Evolutionary conservation across 2,888 invertebrate genomes (phyloP).

Genomic region (Amblyjoppa fuscipennis): DNA sequence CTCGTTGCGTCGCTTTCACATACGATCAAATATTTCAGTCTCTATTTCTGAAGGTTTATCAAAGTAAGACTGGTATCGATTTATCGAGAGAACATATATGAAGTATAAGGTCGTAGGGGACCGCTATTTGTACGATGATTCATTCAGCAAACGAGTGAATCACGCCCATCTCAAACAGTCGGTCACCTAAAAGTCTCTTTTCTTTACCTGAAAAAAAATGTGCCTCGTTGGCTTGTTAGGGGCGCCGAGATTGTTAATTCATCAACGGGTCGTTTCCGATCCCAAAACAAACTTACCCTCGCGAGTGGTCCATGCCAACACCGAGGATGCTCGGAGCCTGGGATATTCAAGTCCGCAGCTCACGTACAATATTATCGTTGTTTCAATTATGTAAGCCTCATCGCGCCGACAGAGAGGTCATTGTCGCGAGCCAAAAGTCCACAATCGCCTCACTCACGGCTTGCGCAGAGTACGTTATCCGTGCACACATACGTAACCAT

Average conservation of each 20-base stretch:
- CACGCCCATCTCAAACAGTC: background rate
- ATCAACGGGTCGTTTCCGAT: conserved; percentile 13
- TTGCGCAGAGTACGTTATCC: conserved; percentile 9
- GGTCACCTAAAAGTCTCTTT: background rate
- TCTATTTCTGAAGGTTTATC: no score
- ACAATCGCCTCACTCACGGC: conserved; percentile 39
- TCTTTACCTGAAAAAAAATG: background rate
- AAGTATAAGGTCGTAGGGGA: background rate
- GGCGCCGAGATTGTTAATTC: conserved; percentile 31
- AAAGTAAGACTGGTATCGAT: background rate
- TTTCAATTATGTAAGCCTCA: conserved; percentile 60
- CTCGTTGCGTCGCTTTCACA: no score
- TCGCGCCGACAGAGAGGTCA: conserved; percentile 37
- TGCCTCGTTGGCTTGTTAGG: background rate
- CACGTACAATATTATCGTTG: conserved; percentile 47
- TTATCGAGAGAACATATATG: background rate
- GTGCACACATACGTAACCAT: background rate
- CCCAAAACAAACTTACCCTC: conserved; percentile 34
- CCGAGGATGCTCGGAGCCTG: background rate
- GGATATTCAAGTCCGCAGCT: conserved; percentile 28
- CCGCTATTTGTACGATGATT: background rate
- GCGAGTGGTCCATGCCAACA: background rate
- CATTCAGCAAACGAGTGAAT: background rate
- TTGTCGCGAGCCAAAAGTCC: conserved; percentile 53
- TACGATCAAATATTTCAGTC: no score